Conservation (phyloP, 2,888 invertebrate genomes). For the Drosophila yooni region DNA sequence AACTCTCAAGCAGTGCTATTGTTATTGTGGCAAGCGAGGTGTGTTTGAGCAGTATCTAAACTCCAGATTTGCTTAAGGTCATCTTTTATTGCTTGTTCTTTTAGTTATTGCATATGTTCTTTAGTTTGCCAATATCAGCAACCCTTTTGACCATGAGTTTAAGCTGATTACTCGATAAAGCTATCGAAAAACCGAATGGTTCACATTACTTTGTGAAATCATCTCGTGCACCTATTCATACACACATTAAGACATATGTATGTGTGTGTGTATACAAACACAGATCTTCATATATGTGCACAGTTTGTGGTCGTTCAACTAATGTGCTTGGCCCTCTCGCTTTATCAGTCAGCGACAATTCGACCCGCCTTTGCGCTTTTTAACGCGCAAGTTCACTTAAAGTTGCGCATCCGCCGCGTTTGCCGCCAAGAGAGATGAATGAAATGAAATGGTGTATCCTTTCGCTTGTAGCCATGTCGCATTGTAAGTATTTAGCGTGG, state of each 20-base stretch:
- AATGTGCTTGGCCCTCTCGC: constrained; percentile 28
- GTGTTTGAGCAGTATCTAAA: not conserved
- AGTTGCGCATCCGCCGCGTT: constrained; percentile 64
- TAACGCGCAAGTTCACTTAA: constrained; percentile 55
- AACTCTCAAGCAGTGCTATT: constrained; percentile 49
- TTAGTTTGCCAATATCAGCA: not conserved
- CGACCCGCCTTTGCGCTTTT: constrained; percentile 36
- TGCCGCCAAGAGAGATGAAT: constrained; percentile 54
- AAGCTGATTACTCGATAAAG: not conserved
- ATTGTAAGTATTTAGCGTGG: constrained; percentile 51
- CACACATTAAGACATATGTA: not conserved
- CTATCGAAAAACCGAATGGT: not conserved
- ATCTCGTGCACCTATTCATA: constrained; percentile 9
- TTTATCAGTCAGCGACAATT: constrained; percentile 59
- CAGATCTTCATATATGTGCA: constrained; percentile 19
- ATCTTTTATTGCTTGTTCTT: not conserved
- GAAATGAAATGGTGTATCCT: constrained; percentile 63
- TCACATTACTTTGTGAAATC: not conserved
- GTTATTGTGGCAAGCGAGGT: constrained; percentile 30
- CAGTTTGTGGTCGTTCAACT: constrained; percentile 28
- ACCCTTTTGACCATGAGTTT: not conserved
- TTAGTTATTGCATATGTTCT: not conserved
- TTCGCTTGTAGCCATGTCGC: constrained; percentile 44
- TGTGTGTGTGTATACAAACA: not conserved
- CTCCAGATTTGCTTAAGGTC: not conserved